Evolutionary conservation across 2,113 vertebrate species (phyloP).

Genomic region (Zapus hudsonius): DNA sequence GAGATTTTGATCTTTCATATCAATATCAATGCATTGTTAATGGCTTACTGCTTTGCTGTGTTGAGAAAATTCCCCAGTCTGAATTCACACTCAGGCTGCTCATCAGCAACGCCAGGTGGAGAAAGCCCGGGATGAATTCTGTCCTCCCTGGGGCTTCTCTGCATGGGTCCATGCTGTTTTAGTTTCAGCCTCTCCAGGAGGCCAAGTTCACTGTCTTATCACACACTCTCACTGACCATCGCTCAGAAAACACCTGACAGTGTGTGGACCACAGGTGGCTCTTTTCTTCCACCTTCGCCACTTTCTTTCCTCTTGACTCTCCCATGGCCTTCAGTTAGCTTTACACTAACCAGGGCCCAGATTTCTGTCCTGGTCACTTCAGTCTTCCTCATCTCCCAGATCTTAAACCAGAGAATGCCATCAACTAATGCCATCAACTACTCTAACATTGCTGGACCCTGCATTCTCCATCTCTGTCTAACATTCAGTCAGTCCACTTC

Average conservation of each 20-base stretch:
- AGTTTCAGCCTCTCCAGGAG: background rate
- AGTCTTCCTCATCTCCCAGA: background rate
- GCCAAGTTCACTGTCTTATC: no score
- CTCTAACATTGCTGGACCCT: background rate
- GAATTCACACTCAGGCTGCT: slow-evolving; percentile 2
- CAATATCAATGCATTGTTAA: slow-evolving; percentile 35
- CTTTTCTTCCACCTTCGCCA: background rate
- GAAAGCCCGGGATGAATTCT: background rate
- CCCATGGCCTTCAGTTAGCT: background rate
- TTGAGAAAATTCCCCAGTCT: background rate
- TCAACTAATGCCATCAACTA: background rate
- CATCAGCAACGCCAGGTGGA: background rate
- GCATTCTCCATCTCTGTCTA: background rate
- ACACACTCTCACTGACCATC: background rate
- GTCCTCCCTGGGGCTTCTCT: background rate
- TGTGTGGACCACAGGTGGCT: background rate
- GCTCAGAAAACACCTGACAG: background rate
- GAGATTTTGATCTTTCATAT: slow-evolving; percentile 39
- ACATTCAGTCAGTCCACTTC: background rate
- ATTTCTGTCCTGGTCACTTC: background rate
- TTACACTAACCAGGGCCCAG: background rate
- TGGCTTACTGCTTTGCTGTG: background rate
- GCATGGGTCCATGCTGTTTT: background rate
- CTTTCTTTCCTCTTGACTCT: background rate
- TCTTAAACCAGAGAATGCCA: background rate